Base-by-base conservation (phyloP, 2,113 vertebrate species). In the Edolisoma coerulescens region DNA sequence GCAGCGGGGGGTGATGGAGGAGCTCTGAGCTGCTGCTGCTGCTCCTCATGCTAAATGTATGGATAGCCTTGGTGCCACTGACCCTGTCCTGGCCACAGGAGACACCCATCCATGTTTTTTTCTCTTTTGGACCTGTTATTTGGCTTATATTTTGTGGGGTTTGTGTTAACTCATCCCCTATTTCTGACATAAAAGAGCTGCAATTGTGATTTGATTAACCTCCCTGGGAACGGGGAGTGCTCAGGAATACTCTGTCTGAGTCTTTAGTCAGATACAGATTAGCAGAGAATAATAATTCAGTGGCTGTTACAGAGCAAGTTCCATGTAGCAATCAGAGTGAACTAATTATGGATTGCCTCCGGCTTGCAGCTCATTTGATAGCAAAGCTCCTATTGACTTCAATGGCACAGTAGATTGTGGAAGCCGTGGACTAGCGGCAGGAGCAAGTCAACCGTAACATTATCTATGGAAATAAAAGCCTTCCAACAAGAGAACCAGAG, bases 311-410 rank as follows among this genome's bases (percentile, higher is more conserved):
- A 77, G 47, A 73, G n/a, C 37, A 69, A 85, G 44, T 47, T 86
- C 54, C 33, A 54, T 56, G 19, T 23, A 92, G 54, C 37, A 59
- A 28, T n/a, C 1, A 3, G 42, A 92, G 59, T 12, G 86, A 49
- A 77, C 64, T 92, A 96, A 94, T 96, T 93, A 93, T 17, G 71
- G 54, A 73, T 94, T 77, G 54, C 75, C 71, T 95, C 75, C 12
- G 45, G 78, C 30, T 70, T 77, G 67, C 67, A 84, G 52, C 24
- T 80, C 44, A 56, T 78, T 84, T 85, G 64, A 63, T 77, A 71
- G 68, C 47, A 88, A 90, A 93, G 69, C 23, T 89, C 37, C 44
- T 63, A 13, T 67, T 94, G 85, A 90, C 75, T 94, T 86, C 82
- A 70, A 0, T 78, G 45, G 79, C n/a, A 42, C 16, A 17, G 59